Evolutionary conservation across 2,113 vertebrate species (phyloP), one percentile per base, ranked within the genome.

Genomic region (Oceanodroma tethys): DNA sequence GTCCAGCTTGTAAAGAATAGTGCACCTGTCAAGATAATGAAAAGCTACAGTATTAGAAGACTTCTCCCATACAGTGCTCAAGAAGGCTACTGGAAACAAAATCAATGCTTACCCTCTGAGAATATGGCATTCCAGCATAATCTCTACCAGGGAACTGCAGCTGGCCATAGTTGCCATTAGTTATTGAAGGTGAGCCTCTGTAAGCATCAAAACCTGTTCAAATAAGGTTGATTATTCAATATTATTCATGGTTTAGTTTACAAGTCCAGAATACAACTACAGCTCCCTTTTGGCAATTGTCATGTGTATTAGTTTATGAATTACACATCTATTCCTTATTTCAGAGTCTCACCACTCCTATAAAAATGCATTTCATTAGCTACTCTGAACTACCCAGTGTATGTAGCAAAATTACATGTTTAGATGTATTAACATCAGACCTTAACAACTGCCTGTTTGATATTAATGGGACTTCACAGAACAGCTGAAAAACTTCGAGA

Each of bases 61-160:
- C 25, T 76, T 40, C 21, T 66, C 38, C 36, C 38, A 7, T 43
- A 55, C 58, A 91, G 25, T 16, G 11, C 62, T 74, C 40, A 48
- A 42, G 52, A 59, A 86, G 27, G 40, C 45, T 94, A 63, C 38
- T 73, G 30, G 32, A 92, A 95, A 74, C 67, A 45, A 84, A 36
- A 32, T 58, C 74, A 87, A 27, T 81, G 53, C 98, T 98, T 97
- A 99, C 99, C 97, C 98, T 98, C 34, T 98, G 91, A 88, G 98
- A 86, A 88, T 98, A 99, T 8, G 98, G 95, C 36, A 98, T 86
- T 40, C 98, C 98, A 74, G 98, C 93, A 71, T 98, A 97, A 26
- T 99, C 99, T 97, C 98, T 98, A 40, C 98, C 92, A 81, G 98
- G 95, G 63, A 99, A 98, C 48, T 97, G 92, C 43, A 98, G 97